These are phyloP conservation scores for Zaprionus bogoriensis DNA, from an alignment of 2,888 invertebrate species.

Conservation along the genomic window DNA sequence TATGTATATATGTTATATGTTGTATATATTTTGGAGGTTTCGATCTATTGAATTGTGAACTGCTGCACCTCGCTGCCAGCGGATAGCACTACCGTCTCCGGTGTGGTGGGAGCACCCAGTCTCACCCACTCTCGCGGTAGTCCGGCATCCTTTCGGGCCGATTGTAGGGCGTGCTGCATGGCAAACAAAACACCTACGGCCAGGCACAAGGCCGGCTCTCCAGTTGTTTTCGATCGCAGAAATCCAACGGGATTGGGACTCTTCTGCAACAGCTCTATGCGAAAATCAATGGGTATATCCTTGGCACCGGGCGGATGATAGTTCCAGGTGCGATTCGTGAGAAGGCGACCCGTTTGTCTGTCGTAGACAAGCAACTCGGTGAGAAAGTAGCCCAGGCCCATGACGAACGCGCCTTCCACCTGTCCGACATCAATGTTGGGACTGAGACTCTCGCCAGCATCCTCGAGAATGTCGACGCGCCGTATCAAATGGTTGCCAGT, in stretches of 20 bases:
- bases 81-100: slow-evolving; percentile 73
- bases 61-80: slow-evolving; percentile 56
- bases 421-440: slow-evolving; percentile 90
- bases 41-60: slow-evolving; percentile 16
- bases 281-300: slow-evolving; percentile 90
- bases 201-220: slow-evolving; percentile 86
- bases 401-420: slow-evolving; percentile 90
- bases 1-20: too few relatives aligned
- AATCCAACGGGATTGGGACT: slow-evolving; percentile 85
- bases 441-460: slow-evolving; percentile 88
- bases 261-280: slow-evolving; percentile 86
- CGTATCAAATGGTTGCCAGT: slow-evolving; percentile 89
- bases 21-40: too few relatives aligned
- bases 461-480: slow-evolving; percentile 89
- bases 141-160: slow-evolving; percentile 87
- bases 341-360: slow-evolving; percentile 86
- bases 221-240: slow-evolving; percentile 89
- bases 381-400: slow-evolving; percentile 91
- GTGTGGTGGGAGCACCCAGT: slow-evolving; percentile 80
- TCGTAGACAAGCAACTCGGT: slow-evolving; percentile 88
- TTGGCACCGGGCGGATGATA: slow-evolving; percentile 90
- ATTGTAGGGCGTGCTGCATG: slow-evolving; percentile 87
- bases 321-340: slow-evolving; percentile 91
- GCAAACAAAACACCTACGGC: slow-evolving; percentile 86
- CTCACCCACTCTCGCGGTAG: slow-evolving; percentile 76